Evolutionary conservation across 1,140 invertebrate species (phyloP), one percentile per base, ranked within the genome.

Genomic region (Tenebrio molitor): DNA sequence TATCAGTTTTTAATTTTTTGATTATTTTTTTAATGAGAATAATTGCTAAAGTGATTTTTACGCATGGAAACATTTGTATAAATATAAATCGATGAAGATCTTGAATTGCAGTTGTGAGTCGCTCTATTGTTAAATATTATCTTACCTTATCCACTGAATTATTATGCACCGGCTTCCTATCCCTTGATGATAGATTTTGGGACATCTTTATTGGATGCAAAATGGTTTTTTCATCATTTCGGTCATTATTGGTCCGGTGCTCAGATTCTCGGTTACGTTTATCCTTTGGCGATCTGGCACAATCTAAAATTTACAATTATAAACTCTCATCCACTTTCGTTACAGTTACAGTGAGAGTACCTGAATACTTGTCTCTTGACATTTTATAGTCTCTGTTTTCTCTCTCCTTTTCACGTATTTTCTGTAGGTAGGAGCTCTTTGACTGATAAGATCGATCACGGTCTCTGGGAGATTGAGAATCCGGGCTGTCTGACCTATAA

Each of bases 371-470:
- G 87, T 93, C 93, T 85, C 92, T 92, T 86, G 89, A 90, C 85
- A 89, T 88, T 87, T 93, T 95, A 84, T 93, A 94, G 88, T 94
- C 91, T 93, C 90, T 91, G 88, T 89, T 91, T 89, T 95, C 94
- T 90, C 93, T 93, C 90, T 95, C 93, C 89, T 94, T 93, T 86
- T 94, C 91, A 76, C 90, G 88, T 84, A 89, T 87, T 86, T 92
- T 91, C 79, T 93, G 90, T 83, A 93, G 84, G 87, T 93, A 92
- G 85, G 92, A 89, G 83, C 86, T 86, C 86, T 93, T 93, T 82
- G 91, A 89, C 81, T 89, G 88, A 84, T 94, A 93, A 74, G 88
- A 87, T 83, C 90, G 87, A 77, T 92, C 90, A 77, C 89, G 86
- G 79, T 93, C 90, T 78, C 89, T 85, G 53, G 91, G 89, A 70